Conservation (phyloP, 2,113 vertebrate species). For the Oryzias woworae region DNA sequence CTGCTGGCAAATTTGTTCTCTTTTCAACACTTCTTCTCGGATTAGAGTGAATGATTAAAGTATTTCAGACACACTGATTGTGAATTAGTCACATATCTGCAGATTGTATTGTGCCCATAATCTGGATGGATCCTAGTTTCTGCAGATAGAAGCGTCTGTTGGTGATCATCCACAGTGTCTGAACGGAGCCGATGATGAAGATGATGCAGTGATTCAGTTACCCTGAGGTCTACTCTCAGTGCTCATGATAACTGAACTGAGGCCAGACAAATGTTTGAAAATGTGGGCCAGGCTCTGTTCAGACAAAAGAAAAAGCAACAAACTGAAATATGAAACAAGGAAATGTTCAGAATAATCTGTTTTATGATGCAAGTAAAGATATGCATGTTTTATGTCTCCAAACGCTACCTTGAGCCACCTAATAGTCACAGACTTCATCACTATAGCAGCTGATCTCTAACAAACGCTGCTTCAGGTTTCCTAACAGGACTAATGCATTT, state of each 20-base stretch:
- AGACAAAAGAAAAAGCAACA: background rate
- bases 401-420: conserved; percentile 13
- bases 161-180: conserved; percentile 3
- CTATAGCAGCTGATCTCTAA: conserved; percentile 18
- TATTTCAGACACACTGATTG: background rate
- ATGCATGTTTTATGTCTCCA: background rate
- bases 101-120: background rate
- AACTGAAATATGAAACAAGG: background rate
- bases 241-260: conserved; percentile 6
- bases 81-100: background rate
- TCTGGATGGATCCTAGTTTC: background rate
- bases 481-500: conserved; percentile 52
- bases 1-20: background rate
- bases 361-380: background rate
- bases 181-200: conserved; percentile 4
- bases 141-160: background rate
- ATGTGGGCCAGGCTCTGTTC: conserved; percentile 4
- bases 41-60: background rate
- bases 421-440: conserved; percentile 31
- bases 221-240: background rate
- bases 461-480: conserved; percentile 47
- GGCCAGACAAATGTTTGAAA: conserved; percentile 1
- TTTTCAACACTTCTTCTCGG: background rate
- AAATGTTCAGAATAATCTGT: background rate
- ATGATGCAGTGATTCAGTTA: conserved; percentile 27